These are phyloP conservation scores for Epistrophe eligans DNA, from an alignment of 2,888 invertebrate genomes.

Conservation along the genomic window DNA sequence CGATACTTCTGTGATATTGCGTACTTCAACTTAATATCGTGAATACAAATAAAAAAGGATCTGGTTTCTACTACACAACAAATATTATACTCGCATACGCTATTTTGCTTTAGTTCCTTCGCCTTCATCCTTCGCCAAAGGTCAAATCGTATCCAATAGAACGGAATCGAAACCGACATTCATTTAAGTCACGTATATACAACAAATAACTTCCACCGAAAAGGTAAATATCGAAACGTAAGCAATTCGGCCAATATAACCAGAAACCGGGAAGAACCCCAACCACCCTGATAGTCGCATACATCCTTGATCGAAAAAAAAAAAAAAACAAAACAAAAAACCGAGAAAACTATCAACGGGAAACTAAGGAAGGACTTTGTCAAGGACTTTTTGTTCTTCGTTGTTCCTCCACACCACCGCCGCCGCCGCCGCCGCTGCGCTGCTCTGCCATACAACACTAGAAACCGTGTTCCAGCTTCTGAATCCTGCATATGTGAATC, in stretches of 20 bases:
- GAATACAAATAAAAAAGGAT: slow-evolving; percentile 59
- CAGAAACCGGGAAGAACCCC: neutral
- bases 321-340: neutral
- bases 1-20: slow-evolving; percentile 67
- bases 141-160: slow-evolving; percentile 38
- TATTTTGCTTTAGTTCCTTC: neutral
- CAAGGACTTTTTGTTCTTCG: slow-evolving; percentile 42
- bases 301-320: neutral
- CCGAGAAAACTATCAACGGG: slow-evolving; percentile 37
- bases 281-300: neutral
- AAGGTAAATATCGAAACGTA: slow-evolving; percentile 66
- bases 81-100: neutral
- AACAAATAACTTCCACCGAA: slow-evolving; percentile 68
- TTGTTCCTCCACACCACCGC: neutral
- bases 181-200: slow-evolving; percentile 72
- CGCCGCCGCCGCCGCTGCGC: too few relatives aligned
- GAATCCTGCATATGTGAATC: slow-evolving; percentile 20
- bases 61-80: neutral
- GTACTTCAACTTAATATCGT: slow-evolving; percentile 68
- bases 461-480: neutral
- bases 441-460: neutral
- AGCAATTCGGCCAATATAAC: slow-evolving; percentile 55
- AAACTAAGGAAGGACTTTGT: slow-evolving; percentile 43
- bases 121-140: slow-evolving; percentile 17
- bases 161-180: slow-evolving; percentile 28